Evolutionary conservation across 2,113 vertebrate genomes (phyloP).

Genomic region (Calypte anna): DNA sequence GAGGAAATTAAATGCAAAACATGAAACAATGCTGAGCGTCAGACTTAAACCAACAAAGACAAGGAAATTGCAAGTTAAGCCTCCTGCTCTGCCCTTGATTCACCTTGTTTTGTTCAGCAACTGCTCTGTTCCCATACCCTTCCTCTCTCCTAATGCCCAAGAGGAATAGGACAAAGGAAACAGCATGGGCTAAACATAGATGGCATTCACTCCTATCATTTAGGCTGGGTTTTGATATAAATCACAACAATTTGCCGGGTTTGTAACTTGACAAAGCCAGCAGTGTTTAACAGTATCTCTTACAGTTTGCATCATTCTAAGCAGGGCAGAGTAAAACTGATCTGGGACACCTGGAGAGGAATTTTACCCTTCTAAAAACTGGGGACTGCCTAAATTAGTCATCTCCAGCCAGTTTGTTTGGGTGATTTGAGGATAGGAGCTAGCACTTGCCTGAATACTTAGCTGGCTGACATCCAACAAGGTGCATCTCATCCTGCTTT

Average conservation of each 20-base stretch:
- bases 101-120: conserved; percentile 53
- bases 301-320: neutral
- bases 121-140: neutral
- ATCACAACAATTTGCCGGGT: neutral
- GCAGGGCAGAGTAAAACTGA: neutral
- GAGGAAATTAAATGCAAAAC: conserved; percentile 64
- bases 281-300: neutral
- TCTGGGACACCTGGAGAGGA: neutral
- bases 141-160: neutral
- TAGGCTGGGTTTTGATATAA: neutral
- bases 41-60: conserved; percentile 52
- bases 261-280: neutral
- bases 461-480: neutral
- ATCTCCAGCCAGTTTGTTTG: neutral
- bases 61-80: conserved; percentile 70
- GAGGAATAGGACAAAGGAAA: neutral
- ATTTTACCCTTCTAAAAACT: neutral
- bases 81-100: conserved; percentile 37
- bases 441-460: neutral
- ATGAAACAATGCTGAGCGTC: conserved; percentile 3
- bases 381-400: neutral
- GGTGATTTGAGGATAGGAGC: neutral
- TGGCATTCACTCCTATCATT: neutral
- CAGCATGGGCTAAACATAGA: neutral
- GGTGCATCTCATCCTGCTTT: neutral